phyloP scores from a whole-genome alignment of 1,140 invertebrate genomes.

The Caerostris darwini region DNA sequence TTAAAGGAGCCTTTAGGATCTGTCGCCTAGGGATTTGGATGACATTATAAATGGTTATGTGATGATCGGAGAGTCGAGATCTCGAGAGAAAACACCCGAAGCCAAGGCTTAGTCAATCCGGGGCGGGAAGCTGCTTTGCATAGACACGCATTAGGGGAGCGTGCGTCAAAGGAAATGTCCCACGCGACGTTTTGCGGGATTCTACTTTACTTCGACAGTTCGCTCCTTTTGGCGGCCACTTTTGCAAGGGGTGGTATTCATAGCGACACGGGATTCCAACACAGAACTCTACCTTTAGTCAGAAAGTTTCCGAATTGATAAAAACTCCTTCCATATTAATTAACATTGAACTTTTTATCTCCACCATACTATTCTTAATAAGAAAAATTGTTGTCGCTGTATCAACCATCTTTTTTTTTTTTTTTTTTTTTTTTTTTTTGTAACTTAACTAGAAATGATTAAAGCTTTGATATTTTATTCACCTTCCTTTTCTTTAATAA shows the following conservation, averaged over 20 bases:
- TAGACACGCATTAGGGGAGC: slow-evolving; percentile 60
- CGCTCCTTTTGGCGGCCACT: slow-evolving; percentile 33
- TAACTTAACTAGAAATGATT: no score
- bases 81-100: slow-evolving; percentile 48
- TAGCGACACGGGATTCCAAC: neutral
- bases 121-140: slow-evolving; percentile 58
- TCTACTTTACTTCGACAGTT: neutral
- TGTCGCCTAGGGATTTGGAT: slow-evolving; percentile 58
- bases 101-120: slow-evolving; percentile 60
- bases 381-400: no score
- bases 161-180: neutral
- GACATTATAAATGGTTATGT: slow-evolving; percentile 75
- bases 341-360: no score
- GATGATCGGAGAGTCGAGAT: slow-evolving; percentile 43
- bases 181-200: slow-evolving; percentile 1
- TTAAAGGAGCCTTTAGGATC: slow-evolving; percentile 53
- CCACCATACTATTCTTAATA: no score
- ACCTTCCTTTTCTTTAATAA: no score
- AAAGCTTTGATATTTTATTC: no score
- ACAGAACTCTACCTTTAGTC: neutral
- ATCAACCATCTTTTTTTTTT: no score
- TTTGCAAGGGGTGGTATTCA: neutral
- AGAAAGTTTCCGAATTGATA: neutral
- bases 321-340: neutral
- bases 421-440: no score